Evolutionary conservation across 2,797 vertebrate species (phyloP).

Genomic region (Crax fasciolata): DNA sequence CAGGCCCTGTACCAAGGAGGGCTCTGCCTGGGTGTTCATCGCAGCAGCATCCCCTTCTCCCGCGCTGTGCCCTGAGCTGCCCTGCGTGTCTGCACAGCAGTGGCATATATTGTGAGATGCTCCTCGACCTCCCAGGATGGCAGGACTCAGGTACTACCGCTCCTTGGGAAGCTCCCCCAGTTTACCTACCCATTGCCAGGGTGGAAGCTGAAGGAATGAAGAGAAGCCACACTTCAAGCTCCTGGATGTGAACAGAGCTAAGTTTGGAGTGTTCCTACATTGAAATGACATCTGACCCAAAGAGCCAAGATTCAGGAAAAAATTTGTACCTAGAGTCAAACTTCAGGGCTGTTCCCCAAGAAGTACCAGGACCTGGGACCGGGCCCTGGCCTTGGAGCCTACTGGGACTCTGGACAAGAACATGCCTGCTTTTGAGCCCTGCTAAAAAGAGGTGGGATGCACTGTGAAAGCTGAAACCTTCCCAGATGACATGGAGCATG

Average conservation of each 20-base stretch:
- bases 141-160: background rate
- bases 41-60: background rate
- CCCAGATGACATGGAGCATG: background rate
- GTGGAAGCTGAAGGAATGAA: background rate
- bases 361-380: background rate
- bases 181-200: background rate
- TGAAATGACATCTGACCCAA: background rate
- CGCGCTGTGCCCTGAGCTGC: background rate
- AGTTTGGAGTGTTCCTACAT: background rate
- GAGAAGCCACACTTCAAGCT: background rate
- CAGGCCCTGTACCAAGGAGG: background rate
- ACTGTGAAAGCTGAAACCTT: background rate
- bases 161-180: background rate
- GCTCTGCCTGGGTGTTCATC: background rate
- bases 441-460: background rate
- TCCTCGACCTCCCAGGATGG: background rate
- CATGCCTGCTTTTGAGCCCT: background rate
- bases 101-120: background rate
- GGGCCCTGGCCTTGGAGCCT: fast-evolving
- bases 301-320: background rate
- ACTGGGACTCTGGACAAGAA: background rate
- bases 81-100: background rate
- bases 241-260: background rate
- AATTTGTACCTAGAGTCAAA: background rate
- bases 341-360: background rate